phyloP scores from a whole-genome alignment of 2,113 vertebrate genomes.

The Anolis sagrei region DNA sequence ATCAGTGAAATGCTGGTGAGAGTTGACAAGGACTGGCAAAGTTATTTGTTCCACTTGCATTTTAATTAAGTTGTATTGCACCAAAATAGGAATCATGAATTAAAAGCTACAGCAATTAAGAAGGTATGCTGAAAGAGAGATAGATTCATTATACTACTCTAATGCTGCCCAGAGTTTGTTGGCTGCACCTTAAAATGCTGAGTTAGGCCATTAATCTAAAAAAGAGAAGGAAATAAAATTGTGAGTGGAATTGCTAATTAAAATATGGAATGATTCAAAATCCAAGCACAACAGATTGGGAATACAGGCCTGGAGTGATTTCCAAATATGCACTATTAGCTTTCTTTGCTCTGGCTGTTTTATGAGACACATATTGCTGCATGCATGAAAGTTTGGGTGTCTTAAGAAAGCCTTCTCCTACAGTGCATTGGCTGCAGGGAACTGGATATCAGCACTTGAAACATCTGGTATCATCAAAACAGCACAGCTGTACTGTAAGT shows the following conservation, averaged over 20 bases:
- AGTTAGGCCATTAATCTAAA: conserved; percentile 44
- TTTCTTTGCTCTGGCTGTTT: not conserved
- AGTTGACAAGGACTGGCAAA: conserved; percentile 6
- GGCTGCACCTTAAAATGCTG: conserved; percentile 44
- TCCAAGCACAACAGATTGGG: conserved; percentile 11
- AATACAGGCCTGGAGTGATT: conserved; percentile 4
- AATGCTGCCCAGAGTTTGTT: not conserved
- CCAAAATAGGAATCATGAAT: conserved; percentile 40
- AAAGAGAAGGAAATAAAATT: conserved; percentile 35
- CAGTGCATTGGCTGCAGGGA: conserved; percentile 5
- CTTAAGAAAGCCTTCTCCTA: conserved; percentile 31
- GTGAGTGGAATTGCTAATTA: conserved; percentile 48
- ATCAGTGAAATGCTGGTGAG: not conserved
- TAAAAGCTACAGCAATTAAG: conserved; percentile 49
- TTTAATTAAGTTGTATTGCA: conserved; percentile 41
- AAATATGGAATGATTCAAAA: conserved; percentile 26
- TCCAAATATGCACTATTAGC: not conserved
- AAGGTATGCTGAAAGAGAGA: conserved; percentile 19
- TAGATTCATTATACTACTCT: not conserved
- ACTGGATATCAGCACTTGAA: conserved; percentile 29
- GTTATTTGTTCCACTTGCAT: conserved; percentile 14
- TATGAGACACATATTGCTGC: not conserved
- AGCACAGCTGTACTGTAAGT: conserved; percentile 64
- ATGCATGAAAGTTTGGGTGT: fast-evolving
- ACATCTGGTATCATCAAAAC: conserved; percentile 63